Evolutionary conservation across 2,888 invertebrate genomes (phyloP).

Genomic region (Hoplodrina ambigua): DNA sequence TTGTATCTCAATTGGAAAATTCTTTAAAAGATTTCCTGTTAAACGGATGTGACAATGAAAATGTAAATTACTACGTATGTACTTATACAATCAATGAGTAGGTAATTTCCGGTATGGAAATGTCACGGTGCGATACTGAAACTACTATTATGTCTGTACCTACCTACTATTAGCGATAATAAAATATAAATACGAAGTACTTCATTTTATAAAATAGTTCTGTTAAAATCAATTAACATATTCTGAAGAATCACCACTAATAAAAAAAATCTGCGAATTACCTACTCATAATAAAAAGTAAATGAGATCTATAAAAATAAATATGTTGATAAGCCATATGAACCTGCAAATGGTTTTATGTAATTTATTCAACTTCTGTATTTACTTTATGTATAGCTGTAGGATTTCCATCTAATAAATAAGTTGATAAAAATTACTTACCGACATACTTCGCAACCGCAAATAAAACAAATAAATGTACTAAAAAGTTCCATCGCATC

Average conservation of each 20-base stretch:
- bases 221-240: too few relatives aligned
- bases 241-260: too few relatives aligned
- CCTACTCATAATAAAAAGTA: too few relatives aligned
- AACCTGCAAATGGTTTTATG: too few relatives aligned
- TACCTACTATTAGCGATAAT: background rate
- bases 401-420: too few relatives aligned
- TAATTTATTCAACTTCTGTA: too few relatives aligned
- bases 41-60: background rate
- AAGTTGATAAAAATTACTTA: slow-evolving; percentile 70
- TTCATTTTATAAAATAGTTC: too few relatives aligned
- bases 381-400: too few relatives aligned
- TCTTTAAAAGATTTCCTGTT: background rate
- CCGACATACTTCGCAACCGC: slow-evolving; percentile 74
- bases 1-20: background rate
- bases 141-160: background rate
- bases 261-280: too few relatives aligned
- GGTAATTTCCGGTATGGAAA: slow-evolving; percentile 23
- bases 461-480: slow-evolving; percentile 77
- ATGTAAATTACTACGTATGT: background rate
- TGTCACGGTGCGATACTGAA: slow-evolving; percentile 18
- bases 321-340: too few relatives aligned
- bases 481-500: slow-evolving; percentile 76
- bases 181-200: background rate
- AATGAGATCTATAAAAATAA: too few relatives aligned
- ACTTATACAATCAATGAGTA: background rate